phyloP scores from a whole-genome alignment of 2,797 vertebrate species.

The Cirrhinus molitorella region DNA sequence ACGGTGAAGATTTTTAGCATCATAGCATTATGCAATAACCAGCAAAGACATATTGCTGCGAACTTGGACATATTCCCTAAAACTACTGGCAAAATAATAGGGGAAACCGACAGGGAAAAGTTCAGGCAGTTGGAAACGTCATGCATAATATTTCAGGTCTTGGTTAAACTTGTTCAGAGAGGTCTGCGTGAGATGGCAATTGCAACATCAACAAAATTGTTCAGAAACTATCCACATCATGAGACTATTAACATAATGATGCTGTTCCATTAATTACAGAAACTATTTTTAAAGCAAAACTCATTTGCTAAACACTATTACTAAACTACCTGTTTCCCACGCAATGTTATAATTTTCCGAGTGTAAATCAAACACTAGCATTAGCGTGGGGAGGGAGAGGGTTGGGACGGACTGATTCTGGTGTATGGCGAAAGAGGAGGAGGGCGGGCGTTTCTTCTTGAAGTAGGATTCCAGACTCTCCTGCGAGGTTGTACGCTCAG shows the following conservation, averaged over 20 bases:
- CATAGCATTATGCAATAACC: neutral
- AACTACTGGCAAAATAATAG: neutral
- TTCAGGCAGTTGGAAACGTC: neutral
- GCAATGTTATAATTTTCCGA: neutral
- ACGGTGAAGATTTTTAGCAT: neutral
- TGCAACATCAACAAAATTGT: neutral
- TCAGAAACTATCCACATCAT: slow-evolving; percentile 1
- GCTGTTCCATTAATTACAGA: neutral
- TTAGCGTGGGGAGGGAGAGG: neutral
- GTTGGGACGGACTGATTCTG: slow-evolving; percentile 60
- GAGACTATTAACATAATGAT: slow-evolving; percentile 16
- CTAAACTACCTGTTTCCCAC: neutral
- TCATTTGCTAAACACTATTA: neutral
- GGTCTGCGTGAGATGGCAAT: neutral
- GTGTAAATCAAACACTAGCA: slow-evolving; percentile 6
- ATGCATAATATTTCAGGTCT: neutral
- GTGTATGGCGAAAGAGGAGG: slow-evolving; percentile 64
- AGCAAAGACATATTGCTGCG: neutral
- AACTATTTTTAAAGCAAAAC: slow-evolving; percentile 2
- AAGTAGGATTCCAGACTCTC: slow-evolving; percentile 79
- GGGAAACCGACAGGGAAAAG: neutral
- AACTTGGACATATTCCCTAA: neutral
- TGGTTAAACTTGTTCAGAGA: neutral
- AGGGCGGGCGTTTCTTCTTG: slow-evolving; percentile 73
- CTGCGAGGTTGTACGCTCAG: slow-evolving; percentile 77